These are phyloP conservation scores for Sebastes itinus DNA, from an alignment of 2,797 vertebrate species.

Conservation along the genomic window DNA sequence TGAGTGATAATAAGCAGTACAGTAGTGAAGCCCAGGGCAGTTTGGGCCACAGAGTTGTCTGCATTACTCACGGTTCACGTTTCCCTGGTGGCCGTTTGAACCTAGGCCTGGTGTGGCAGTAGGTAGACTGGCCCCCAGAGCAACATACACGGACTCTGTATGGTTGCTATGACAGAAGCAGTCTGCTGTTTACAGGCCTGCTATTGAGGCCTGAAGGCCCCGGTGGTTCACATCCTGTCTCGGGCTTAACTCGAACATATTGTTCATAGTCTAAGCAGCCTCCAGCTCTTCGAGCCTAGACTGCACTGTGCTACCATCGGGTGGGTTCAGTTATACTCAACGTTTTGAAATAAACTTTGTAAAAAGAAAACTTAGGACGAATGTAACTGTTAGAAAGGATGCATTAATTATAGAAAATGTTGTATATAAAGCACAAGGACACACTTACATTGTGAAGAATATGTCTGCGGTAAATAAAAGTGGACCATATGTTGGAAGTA, in stretches of 20 bases:
- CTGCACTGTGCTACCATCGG: conserved; percentile 9
- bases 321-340: conserved; percentile 7
- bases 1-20: conserved; percentile 58
- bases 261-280: conserved; percentile 69
- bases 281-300: conserved; percentile 54
- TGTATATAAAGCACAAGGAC: neutral
- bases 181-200: conserved; percentile 78
- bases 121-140: conserved; percentile 79
- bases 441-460: neutral
- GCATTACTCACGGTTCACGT: conserved; percentile 80
- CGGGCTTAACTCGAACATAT: conserved; percentile 78
- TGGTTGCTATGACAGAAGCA: conserved; percentile 79
- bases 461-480: conserved; percentile 23
- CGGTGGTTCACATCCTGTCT: conserved; percentile 74
- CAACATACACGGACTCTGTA: conserved; percentile 53
- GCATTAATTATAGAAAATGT: conserved; percentile 18
- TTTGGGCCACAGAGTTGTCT: conserved; percentile 64
- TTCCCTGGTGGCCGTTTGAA: conserved; percentile 78
- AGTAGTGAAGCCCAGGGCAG: conserved; percentile 65
- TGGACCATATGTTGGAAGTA: conserved; percentile 36
- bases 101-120: conserved; percentile 72
- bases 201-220: conserved; percentile 75
- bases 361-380: neutral
- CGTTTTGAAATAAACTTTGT: conserved; percentile 27
- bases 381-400: conserved; percentile 4